Evolutionary conservation across 1,140 invertebrate species (phyloP).

Genomic region (Pseudachorutes palmiensis): DNA sequence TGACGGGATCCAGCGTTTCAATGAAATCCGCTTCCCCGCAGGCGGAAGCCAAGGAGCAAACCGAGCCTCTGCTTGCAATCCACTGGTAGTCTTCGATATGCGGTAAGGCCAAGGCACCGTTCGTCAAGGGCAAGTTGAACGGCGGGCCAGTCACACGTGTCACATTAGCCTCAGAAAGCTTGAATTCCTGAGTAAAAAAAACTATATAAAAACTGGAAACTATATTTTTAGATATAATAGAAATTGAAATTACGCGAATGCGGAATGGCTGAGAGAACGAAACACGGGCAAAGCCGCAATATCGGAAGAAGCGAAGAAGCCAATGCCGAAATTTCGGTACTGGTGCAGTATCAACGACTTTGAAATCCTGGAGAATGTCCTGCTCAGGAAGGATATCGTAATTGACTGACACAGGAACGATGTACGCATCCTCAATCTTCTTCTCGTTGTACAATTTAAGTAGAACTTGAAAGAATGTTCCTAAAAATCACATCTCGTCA

Average conservation of each 20-base stretch:
- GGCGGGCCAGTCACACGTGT: too few relatives aligned
- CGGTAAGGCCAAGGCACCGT: background rate
- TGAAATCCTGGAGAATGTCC: background rate
- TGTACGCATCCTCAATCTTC: conserved; percentile 19
- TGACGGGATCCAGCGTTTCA: too few relatives aligned
- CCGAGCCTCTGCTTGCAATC: background rate
- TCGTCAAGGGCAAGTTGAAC: background rate
- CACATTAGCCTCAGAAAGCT: too few relatives aligned
- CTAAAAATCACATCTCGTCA: too few relatives aligned
- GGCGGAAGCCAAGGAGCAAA: background rate
- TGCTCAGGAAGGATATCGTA: conserved; percentile 20
- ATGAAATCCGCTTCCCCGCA: background rate
- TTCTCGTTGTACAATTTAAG: background rate
- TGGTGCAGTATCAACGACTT: background rate
- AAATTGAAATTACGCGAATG: conserved; percentile 4
- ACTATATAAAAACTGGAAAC: background rate
- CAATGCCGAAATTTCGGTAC: background rate
- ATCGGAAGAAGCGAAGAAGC: background rate
- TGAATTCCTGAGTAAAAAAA: too few relatives aligned
- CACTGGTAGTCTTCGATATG: background rate
- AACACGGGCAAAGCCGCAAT: background rate
- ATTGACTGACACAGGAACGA: conserved; percentile 13
- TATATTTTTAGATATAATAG: background rate
- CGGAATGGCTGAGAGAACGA: conserved; percentile 12
- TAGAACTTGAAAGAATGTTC: background rate